Base-by-base conservation (phyloP, 2,888 invertebrate genomes). In the Hylaea fasciaria region DNA sequence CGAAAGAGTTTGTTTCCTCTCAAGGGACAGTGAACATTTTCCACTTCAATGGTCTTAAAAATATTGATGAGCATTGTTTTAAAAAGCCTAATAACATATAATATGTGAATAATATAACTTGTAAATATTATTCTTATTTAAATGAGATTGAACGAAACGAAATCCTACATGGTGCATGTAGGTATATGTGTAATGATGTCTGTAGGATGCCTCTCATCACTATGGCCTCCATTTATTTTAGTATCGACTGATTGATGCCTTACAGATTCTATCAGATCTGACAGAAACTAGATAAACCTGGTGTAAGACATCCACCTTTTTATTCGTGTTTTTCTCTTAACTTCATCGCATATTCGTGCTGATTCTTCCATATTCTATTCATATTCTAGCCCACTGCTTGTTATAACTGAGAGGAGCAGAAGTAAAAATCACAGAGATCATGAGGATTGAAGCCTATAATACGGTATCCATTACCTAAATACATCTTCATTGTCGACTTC, bases 171-270 rank as follows among this genome's bases (percentile, higher is more conserved):
- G 2, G 22, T 5, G 5, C 22, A 22, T 22, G 22, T 22, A 22
- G 22, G 22, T 3, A 2, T 22, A 5, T 22, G 5, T 22, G 22
- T 22, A 22, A 5, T 2, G 2, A 22, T 22, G 22, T 22, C 22
- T 22, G 22, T 22, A 22, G 5, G 22, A 22, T 22, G 22, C 22
- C 22, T 22, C 22, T 22, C 32, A 9, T 32, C 32, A 32, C 32
- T 32, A 1, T 32, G 22, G 22, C 22, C 9, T 32, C 9, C 32
- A 2, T 40, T 28, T 39, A 13, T 40, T 49, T 16, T 22, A 46
- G 43, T 39, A 12, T 37, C 28, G 50, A 40, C 10, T 10, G 37
- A 57, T 39, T 29, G 28, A 50, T 13, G 48, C 17, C n/a, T 44
- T 22, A 7, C n/a, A 12, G n/a, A 11, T 22, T n/a, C 44, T 44